A percentile compares a stretch with the other conserved stretches of the same genome.
phyloP scores from a whole-genome alignment of 2,797 vertebrate species.

The Oryzias dopingdopingensis region DNA sequence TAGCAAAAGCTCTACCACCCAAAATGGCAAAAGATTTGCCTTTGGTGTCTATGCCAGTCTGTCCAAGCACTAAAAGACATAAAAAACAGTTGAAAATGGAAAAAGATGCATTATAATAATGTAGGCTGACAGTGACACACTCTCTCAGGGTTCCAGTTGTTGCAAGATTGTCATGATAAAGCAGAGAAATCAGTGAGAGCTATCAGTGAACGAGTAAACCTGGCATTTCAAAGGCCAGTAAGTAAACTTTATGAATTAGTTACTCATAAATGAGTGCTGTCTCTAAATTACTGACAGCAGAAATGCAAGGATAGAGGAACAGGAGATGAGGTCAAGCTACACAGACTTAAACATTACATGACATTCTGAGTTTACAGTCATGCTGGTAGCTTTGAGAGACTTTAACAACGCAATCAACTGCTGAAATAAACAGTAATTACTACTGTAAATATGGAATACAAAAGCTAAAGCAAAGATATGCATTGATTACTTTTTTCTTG shows the following conservation, averaged over 20 bases:
- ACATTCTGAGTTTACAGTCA: neutral
- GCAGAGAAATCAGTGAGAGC: neutral
- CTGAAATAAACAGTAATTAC: neutral
- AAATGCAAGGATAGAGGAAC: constrained; percentile 10
- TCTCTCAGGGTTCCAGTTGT: constrained; percentile 6
- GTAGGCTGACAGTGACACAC: constrained; percentile 39
- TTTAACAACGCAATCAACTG: neutral
- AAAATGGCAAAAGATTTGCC: constrained; percentile 4
- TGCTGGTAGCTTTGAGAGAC: neutral
- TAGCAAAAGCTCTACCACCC: constrained; percentile 10
- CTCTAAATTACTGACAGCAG: neutral
- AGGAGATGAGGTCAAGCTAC: neutral
- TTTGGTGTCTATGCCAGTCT: constrained; percentile 12
- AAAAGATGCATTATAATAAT: constrained; percentile 30
- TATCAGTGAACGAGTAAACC: neutral
- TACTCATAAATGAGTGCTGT: constrained; percentile 2
- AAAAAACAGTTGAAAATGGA: constrained; percentile 48
- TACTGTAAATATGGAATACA: too few relatives aligned
- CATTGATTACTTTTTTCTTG: too few relatives aligned
- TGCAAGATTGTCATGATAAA: constrained; percentile 12
- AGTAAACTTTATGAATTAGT: constrained; percentile 11
- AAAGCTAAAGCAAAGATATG: too few relatives aligned
- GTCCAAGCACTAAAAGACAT: constrained; percentile 24
- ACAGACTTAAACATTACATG: neutral
- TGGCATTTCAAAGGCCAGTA: constrained; percentile 15